A percentile compares a stretch with the other conserved stretches of the same genome.
These are phyloP conservation scores for Crossaster papposus DNA, from an alignment of 53 echinoderm and acorn worm genomes.

Conservation along the genomic window DNA sequence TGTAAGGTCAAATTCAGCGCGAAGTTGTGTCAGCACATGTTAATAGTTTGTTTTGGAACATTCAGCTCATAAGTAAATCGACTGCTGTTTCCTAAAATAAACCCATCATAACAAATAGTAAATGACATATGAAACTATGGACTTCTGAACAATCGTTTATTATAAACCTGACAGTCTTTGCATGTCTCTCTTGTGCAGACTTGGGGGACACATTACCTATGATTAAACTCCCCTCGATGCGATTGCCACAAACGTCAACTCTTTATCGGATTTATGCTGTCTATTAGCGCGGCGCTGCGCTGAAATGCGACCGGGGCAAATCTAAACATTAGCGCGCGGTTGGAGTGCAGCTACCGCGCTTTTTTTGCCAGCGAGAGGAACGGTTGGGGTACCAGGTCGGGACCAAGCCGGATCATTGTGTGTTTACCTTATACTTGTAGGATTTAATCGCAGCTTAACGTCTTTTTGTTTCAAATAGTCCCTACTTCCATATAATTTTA, in stretches of 20 bases:
- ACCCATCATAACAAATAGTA: slow-evolving; percentile 10
- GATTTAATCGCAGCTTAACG: slow-evolving; percentile 23
- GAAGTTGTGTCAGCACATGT: neutral
- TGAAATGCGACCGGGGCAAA: slow-evolving; percentile 26
- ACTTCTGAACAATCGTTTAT: slow-evolving; percentile 12
- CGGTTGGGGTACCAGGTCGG: slow-evolving; percentile 15
- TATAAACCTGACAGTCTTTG: neutral
- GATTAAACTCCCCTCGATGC: neutral
- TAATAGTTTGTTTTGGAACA: too few relatives aligned
- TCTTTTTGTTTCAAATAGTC: neutral
- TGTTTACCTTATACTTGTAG: slow-evolving; percentile 1
- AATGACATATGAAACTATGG: neutral
- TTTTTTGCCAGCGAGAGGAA: neutral
- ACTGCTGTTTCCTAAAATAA: slow-evolving; percentile 14
- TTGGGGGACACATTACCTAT: slow-evolving; percentile 28
- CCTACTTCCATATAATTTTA: neutral
- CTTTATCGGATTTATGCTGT: slow-evolving; percentile 19
- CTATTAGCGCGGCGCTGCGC: slow-evolving; percentile 59
- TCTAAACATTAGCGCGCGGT: slow-evolving; percentile 49
- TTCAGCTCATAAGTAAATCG: neutral
- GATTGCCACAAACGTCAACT: slow-evolving; percentile 22
- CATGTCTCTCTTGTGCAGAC: slow-evolving; percentile 3
- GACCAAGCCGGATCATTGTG: slow-evolving; percentile 4
- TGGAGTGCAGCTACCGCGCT: slow-evolving; percentile 44
- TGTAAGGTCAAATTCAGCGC: neutral